Percentiles rank a stretch among this genome's conserved stretches.
These are phyloP conservation scores for Microcaecilia unicolor DNA, from an alignment of 2,797 vertebrate genomes.

Conservation along the genomic window DNA sequence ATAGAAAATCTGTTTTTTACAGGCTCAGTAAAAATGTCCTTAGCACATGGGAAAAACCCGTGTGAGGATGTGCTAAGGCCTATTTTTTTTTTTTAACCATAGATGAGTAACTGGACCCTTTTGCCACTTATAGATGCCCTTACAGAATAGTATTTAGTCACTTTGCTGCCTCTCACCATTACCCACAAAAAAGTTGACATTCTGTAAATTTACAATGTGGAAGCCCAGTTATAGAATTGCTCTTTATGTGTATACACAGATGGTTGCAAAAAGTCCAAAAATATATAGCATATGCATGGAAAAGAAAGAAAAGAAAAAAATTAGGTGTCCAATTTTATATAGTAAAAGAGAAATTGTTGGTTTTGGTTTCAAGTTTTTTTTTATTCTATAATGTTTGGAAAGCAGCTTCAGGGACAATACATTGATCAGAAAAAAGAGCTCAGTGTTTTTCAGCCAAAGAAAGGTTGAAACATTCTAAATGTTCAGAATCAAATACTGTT, in stretches of 20 bases:
- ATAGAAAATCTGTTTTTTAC: too few species aligned
- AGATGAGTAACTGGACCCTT: too few species aligned
- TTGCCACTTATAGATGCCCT: too few species aligned
- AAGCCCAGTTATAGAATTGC: conserved; percentile 2
- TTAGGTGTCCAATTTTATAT: not conserved
- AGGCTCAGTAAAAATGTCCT: too few species aligned
- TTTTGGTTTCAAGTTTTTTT: conserved; percentile 7
- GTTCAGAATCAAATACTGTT: conserved; percentile 32
- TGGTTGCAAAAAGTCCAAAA: conserved; percentile 3
- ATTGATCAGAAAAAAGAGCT: not conserved
- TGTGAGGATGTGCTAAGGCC: too few species aligned
- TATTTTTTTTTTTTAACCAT: too few species aligned
- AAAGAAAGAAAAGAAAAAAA: conserved; percentile 14
- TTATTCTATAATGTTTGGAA: conserved; percentile 17
- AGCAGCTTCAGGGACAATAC: conserved; percentile 21
- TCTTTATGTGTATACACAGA: not conserved
- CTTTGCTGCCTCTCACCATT: too few species aligned
- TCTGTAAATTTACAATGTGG: too few species aligned
- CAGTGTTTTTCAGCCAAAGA: conserved; percentile 12
- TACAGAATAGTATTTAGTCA: too few species aligned
- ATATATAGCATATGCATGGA: too few species aligned
- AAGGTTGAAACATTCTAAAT: conserved; percentile 28
- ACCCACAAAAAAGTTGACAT: too few species aligned
- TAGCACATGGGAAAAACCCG: too few species aligned
- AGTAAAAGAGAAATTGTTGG: conserved; percentile 4